Conservation (phyloP, 2,113 vertebrate species). For the Heteronetta atricapilla region DNA sequence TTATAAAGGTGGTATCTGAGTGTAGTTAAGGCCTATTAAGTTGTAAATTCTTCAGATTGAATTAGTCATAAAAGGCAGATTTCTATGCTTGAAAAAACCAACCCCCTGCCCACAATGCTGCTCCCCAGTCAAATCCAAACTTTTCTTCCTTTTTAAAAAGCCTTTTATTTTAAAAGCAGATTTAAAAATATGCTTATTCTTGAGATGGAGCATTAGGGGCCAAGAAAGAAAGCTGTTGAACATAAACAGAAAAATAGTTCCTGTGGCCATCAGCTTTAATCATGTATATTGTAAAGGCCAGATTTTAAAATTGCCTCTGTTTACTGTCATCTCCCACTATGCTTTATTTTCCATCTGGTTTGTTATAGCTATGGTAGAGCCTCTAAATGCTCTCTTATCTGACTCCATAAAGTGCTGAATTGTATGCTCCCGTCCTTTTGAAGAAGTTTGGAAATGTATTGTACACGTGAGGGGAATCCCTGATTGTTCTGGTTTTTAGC, state of each 20-base stretch:
- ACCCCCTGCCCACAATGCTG: neutral
- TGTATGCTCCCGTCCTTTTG: neutral
- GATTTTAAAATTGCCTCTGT: constrained; percentile 56
- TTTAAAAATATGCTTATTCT: neutral
- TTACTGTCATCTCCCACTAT: constrained; percentile 62
- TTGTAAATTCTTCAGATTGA: constrained; percentile 9
- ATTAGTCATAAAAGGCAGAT: neutral
- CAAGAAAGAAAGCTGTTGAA: constrained; percentile 41
- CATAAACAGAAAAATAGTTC: constrained; percentile 6
- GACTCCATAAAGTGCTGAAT: constrained; percentile 21
- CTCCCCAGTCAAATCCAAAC: neutral
- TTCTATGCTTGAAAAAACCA: neutral
- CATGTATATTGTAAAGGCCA: constrained; percentile 7
- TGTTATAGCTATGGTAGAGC: neutral
- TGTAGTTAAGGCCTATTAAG: constrained; percentile 17
- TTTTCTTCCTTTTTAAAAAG: neutral
- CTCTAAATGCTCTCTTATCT: constrained; percentile 2
- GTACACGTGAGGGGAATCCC: neutral
- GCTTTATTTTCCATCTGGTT: constrained; percentile 63
- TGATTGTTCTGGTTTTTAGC: neutral
- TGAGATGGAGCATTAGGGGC: neutral
- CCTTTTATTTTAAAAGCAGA: neutral
- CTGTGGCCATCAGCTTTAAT: constrained; percentile 40
- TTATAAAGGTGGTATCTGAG: constrained; percentile 15
- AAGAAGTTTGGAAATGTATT: neutral